Conservation (phyloP, 2,888 invertebrate genomes). For the Congeria kusceri region DNA sequence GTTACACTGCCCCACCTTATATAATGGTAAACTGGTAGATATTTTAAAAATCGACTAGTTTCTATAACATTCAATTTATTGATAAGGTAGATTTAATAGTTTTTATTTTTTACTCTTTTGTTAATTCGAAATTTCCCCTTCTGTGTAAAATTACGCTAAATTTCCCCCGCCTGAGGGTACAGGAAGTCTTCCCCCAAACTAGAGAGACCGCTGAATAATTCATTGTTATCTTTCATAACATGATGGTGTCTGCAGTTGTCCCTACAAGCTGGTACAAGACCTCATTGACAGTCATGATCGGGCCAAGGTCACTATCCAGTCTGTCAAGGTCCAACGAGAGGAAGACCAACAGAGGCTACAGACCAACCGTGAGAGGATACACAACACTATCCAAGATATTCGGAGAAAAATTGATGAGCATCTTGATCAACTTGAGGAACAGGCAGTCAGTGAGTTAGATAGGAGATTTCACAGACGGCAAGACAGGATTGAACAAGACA, state of each 20-base stretch:
- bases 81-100: no score
- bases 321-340: constrained; percentile 10
- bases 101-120: no score
- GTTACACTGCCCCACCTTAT: no score
- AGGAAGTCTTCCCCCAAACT: no score
- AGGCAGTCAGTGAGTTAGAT: constrained; percentile 17
- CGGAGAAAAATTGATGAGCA: constrained; percentile 13
- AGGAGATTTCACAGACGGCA: constrained; percentile 11
- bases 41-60: no score
- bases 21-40: no score
- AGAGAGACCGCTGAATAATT: no score
- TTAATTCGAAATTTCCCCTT: no score
- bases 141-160: no score
- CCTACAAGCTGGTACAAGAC: constrained; percentile 16
- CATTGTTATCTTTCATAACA: no score
- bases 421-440: constrained; percentile 17
- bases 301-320: constrained; percentile 14
- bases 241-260: background rate
- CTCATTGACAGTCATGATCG: constrained; percentile 31
- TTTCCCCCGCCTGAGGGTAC: no score
- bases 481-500: constrained; percentile 11
- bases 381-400: constrained; percentile 17
- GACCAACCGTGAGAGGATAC: constrained; percentile 14
- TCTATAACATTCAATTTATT: no score
- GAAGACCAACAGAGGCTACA: constrained; percentile 17